These are phyloP conservation scores for Burhinus oedicnemus DNA, from an alignment of 2,113 vertebrate species.

Conservation along the genomic window DNA sequence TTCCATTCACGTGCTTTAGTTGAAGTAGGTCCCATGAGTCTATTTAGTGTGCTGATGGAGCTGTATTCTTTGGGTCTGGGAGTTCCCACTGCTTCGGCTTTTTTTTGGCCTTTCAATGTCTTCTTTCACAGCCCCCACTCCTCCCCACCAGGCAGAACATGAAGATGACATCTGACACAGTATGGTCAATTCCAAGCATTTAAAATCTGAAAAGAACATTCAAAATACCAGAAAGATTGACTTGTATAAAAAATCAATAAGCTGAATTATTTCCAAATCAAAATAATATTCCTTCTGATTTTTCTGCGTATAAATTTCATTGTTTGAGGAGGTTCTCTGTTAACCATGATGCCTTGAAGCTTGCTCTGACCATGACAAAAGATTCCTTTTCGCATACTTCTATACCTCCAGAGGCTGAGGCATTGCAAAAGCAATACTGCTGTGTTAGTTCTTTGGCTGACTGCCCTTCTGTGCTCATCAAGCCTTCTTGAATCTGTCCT, in stretches of 20 bases:
- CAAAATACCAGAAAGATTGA: neutral
- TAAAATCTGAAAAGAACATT: neutral
- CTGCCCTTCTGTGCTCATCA: neutral
- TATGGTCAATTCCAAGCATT: neutral
- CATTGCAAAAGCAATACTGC: neutral
- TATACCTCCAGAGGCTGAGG: neutral
- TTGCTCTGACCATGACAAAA: neutral
- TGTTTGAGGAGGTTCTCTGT: neutral
- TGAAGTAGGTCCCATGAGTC: neutral
- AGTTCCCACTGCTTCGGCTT: neutral
- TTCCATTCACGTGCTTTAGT: neutral
- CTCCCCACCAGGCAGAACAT: neutral
- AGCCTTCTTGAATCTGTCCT: neutral
- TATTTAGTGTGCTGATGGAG: neutral
- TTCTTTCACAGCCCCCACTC: neutral
- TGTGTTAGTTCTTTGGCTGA: neutral
- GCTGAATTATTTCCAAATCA: neutral
- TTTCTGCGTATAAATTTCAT: neutral
- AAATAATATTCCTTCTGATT: neutral
- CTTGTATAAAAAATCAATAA: neutral
- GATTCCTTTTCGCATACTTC: neutral
- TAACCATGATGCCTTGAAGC: neutral
- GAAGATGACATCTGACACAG: neutral
- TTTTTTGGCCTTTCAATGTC: neutral
- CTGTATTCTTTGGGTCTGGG: neutral